Conservation (phyloP, 2,113 vertebrate genomes). For the Uria lomvia region DNA sequence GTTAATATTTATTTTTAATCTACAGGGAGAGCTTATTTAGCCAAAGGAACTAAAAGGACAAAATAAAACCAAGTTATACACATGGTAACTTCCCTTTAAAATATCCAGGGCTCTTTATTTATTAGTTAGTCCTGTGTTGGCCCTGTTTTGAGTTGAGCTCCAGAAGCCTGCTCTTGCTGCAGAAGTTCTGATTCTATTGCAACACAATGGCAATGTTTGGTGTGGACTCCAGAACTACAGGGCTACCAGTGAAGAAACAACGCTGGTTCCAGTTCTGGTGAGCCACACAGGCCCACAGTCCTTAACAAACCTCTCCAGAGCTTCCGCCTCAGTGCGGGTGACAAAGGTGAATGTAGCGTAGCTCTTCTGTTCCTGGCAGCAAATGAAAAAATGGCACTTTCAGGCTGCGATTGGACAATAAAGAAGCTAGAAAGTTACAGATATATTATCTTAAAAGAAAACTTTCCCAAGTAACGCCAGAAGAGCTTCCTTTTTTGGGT, state of each 20-base stretch:
- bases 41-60: not conserved
- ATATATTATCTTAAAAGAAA: not conserved
- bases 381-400: not conserved
- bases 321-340: not conserved
- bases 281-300: not conserved
- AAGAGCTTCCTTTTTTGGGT: not conserved
- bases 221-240: not conserved
- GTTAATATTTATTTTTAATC: not conserved
- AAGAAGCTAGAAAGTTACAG: not conserved
- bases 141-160: not conserved
- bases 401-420: not conserved
- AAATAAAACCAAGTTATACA: not conserved
- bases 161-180: not conserved
- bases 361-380: not conserved
- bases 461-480: not conserved
- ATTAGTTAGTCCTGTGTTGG: not conserved
- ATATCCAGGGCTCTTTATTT: not conserved
- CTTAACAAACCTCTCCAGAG: not conserved
- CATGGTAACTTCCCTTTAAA: not conserved
- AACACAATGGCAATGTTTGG: not conserved
- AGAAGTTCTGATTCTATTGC: not conserved
- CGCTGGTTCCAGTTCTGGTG: not conserved
- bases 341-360: not conserved
- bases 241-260: not conserved
- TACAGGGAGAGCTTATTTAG: not conserved